Conservation (phyloP, 2,888 invertebrate genomes). For the Aspidiotus rigidus region DNA sequence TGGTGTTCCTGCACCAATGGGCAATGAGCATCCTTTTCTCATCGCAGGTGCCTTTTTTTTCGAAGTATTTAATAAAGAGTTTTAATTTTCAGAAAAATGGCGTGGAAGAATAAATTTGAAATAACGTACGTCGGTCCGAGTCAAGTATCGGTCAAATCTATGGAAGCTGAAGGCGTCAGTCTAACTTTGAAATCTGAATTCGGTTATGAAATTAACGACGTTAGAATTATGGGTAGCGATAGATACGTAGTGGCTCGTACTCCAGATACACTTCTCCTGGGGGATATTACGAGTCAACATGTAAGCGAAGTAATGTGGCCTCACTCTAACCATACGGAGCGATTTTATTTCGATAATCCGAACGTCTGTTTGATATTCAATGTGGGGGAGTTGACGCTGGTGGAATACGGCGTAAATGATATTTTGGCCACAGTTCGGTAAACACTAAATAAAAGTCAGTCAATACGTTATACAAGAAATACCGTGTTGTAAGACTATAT, state of each 20-base stretch:
- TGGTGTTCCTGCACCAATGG: too few relatives aligned
- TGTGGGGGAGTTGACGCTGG: conserved; percentile 85
- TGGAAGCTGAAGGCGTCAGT: conserved; percentile 43
- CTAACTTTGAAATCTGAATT: conserved; percentile 74
- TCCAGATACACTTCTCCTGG: conserved; percentile 73
- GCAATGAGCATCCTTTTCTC: conserved; percentile 10
- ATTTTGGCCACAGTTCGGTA: conserved; percentile 59
- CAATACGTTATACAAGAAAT: too few relatives aligned
- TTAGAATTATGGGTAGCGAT: conserved; percentile 80
- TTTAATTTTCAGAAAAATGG: conserved; percentile 50
- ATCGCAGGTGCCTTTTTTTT: too few relatives aligned
- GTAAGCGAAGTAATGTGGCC: conserved; percentile 78
- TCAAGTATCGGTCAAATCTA: conserved; percentile 68
- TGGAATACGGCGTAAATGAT: conserved; percentile 78
- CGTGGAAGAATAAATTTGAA: conserved; percentile 90
- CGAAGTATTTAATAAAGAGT: conserved; percentile 9
- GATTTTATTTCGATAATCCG: conserved; percentile 92
- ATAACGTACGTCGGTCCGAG: conserved; percentile 93
- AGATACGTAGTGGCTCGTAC: conserved; percentile 88
- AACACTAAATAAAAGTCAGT: background rate
- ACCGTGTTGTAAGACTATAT: too few relatives aligned
- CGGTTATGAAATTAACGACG: conserved; percentile 86
- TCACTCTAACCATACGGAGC: conserved; percentile 65
- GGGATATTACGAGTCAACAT: conserved; percentile 72
- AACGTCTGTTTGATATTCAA: conserved; percentile 88